phyloP scores from a whole-genome alignment of 2,888 invertebrate species.

The Eristalinus aeneus region DNA sequence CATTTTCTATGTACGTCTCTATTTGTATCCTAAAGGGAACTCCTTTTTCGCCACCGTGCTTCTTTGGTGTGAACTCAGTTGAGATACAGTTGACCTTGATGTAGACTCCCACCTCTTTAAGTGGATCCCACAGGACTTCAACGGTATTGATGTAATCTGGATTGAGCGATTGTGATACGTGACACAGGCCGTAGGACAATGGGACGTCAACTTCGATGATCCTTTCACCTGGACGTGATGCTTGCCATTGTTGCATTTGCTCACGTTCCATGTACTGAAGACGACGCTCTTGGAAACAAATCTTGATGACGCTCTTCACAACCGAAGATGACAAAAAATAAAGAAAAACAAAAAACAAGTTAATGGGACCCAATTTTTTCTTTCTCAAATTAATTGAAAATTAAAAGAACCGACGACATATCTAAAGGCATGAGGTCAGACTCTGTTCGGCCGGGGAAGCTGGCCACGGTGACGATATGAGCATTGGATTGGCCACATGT shows the following conservation, averaged over 20 bases:
- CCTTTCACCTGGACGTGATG: slow-evolving; percentile 93
- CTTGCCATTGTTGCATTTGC: slow-evolving; percentile 95
- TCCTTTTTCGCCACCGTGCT: slow-evolving; percentile 98
- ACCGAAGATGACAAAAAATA: slow-evolving; percentile 76
- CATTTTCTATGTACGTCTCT: slow-evolving; percentile 86
- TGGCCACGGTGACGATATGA: not conserved
- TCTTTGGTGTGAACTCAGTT: slow-evolving; percentile 98
- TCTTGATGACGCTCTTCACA: slow-evolving; percentile 90
- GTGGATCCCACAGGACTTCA: slow-evolving; percentile 97
- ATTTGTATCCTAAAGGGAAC: slow-evolving; percentile 98
- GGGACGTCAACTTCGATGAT: slow-evolving; percentile 97
- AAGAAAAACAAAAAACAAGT: slow-evolving; percentile 25
- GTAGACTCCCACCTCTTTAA: slow-evolving; percentile 97
- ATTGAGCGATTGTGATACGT: slow-evolving; percentile 88
- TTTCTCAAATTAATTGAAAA: slow-evolving; percentile 30
- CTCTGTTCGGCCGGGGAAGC: not conserved
- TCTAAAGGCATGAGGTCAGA: slow-evolving; percentile 47
- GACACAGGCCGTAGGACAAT: slow-evolving; percentile 93
- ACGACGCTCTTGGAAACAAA: slow-evolving; percentile 97
- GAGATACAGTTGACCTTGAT: slow-evolving; percentile 98
- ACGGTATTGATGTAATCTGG: slow-evolving; percentile 88
- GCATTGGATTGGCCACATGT: slow-evolving; percentile 19
- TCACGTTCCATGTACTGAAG: slow-evolving; percentile 97
- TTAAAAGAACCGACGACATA: slow-evolving; percentile 21
- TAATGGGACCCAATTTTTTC: slow-evolving; percentile 14